phyloP scores from a whole-genome alignment of 2,888 invertebrate genomes.

The Eledona agricola region DNA sequence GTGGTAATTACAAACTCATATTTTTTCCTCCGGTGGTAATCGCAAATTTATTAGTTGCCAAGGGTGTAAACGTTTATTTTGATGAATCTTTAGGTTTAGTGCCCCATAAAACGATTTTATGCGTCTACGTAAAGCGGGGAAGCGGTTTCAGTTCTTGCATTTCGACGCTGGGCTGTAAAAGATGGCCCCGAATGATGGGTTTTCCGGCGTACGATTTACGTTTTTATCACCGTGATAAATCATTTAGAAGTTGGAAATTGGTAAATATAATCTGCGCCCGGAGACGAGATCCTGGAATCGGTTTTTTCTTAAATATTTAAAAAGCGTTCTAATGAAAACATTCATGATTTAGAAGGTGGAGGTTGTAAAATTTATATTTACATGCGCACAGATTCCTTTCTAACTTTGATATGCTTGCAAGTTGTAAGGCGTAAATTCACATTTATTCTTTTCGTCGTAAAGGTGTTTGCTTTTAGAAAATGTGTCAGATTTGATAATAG shows the following conservation, averaged over 20 bases:
- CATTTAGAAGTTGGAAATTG: neutral
- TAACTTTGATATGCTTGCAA: too few relatives aligned
- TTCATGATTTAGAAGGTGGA: conserved; percentile 3
- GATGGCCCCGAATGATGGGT: too few relatives aligned
- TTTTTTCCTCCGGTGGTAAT: neutral
- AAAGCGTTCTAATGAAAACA: neutral
- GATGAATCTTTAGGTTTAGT: conserved; percentile 6
- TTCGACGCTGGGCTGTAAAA: neutral
- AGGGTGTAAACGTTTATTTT: conserved; percentile 12
- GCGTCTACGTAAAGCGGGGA: conserved; percentile 11
- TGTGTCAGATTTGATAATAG: too few relatives aligned
- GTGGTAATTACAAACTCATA: neutral
- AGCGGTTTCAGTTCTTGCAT: conserved; percentile 3
- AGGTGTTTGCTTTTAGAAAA: too few relatives aligned
- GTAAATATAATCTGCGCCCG: neutral
- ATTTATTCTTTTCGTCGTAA: too few relatives aligned
- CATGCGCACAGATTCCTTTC: neutral
- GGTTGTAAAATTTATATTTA: conserved; percentile 1
- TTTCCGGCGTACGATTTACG: too few relatives aligned
- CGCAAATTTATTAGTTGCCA: neutral
- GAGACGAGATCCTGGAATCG: conserved; percentile 3
- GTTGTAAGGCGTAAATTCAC: too few relatives aligned
- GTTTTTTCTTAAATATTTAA: conserved; percentile 7
- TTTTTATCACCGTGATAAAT: too few relatives aligned
- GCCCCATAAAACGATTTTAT: conserved; percentile 19